Evolutionary conservation across 2,888 invertebrate genomes (phyloP).

Genomic region (Volucella bombylans): DNA sequence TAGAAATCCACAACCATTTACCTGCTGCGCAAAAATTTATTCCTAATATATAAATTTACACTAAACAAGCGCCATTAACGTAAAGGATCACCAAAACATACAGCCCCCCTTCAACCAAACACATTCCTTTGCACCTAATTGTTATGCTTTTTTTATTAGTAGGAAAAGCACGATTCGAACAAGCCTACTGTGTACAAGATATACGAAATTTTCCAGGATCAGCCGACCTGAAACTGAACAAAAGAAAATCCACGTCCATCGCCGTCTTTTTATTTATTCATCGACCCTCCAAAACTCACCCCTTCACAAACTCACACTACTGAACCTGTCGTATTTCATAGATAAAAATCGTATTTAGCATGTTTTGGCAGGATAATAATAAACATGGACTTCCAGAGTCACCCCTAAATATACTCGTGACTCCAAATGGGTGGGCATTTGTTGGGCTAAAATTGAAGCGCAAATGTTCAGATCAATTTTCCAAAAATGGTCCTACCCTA

Average conservation of each 20-base stretch:
- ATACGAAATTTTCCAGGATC: neutral
- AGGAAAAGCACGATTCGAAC: constrained; percentile 36
- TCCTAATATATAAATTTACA: neutral
- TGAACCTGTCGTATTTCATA: constrained; percentile 52
- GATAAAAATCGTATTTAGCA: constrained; percentile 68
- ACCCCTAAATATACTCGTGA: neutral
- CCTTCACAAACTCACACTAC: neutral
- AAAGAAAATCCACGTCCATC: neutral
- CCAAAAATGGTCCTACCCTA: neutral
- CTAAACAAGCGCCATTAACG: neutral
- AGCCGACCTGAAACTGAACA: neutral
- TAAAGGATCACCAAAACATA: neutral
- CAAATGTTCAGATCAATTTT: constrained; percentile 60
- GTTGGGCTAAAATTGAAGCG: constrained; percentile 49
- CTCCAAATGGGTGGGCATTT: constrained; percentile 35
- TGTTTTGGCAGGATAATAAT: constrained; percentile 69
- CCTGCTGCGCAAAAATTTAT: neutral
- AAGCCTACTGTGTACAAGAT: constrained; percentile 12
- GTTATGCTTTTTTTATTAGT: neutral
- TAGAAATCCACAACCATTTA: neutral
- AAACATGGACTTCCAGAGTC: constrained; percentile 47
- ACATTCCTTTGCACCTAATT: constrained; percentile 23
- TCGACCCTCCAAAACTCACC: constrained; percentile 21
- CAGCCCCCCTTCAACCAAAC: neutral
- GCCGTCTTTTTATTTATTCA: constrained; percentile 57